Evolutionary conservation across 2,797 vertebrate genomes (phyloP).

Genomic region (Oreortyx pictus): DNA sequence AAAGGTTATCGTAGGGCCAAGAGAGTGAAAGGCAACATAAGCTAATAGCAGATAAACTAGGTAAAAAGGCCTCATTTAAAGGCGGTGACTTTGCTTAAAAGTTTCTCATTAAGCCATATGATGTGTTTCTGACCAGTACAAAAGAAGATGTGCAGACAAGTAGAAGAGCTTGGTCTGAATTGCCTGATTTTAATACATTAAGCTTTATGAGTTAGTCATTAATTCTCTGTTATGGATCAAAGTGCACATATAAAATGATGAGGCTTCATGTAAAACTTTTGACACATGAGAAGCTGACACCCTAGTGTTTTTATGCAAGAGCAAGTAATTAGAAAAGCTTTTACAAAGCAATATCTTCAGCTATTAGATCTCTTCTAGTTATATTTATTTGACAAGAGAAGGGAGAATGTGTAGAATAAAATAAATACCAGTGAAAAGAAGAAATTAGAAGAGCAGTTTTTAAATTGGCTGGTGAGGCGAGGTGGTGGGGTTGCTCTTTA

Average conservation of each 20-base stretch:
- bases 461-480: background rate
- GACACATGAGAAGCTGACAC: conserved; percentile 1
- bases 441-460: conserved; percentile 57
- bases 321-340: conserved; percentile 25
- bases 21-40: background rate
- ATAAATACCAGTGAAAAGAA: conserved; percentile 57
- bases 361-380: conserved; percentile 67
- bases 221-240: conserved; percentile 55
- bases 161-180: background rate
- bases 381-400: conserved; percentile 53
- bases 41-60: background rate
- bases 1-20: background rate
- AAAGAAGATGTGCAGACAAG: background rate
- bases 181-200: conserved; percentile 40
- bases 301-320: conserved; percentile 17
- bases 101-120: background rate
- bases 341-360: conserved; percentile 39
- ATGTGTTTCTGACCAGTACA: background rate
- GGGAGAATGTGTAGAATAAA: conserved; percentile 48
- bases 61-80: background rate
- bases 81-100: background rate
- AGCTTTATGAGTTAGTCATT: conserved; percentile 19
- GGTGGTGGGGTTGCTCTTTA: too few species aligned
- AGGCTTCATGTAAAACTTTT: conserved; percentile 20
- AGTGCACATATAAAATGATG: conserved; percentile 30